Percentiles rank a stretch among this genome's conserved stretches.
phyloP scores from a whole-genome alignment of 2,113 vertebrate genomes.

The Casuarius casuarius region DNA sequence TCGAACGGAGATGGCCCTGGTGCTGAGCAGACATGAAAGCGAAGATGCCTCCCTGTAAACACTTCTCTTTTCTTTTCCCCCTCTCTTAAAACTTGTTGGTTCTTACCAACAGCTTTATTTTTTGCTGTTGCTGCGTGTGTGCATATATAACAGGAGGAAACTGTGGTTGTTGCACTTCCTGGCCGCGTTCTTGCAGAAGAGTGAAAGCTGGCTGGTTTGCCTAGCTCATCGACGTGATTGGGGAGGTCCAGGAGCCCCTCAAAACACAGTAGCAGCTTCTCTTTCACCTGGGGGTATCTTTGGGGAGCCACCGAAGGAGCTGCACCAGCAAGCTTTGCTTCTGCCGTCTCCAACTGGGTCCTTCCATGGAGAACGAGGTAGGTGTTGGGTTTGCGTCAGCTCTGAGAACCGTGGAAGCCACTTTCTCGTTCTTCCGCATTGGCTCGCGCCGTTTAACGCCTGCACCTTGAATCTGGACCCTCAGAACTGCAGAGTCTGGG shows the following conservation, averaged over 20 bases:
- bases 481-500: background rate
- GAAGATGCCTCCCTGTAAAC: no score
- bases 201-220: background rate
- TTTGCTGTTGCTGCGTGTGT: background rate
- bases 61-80: background rate
- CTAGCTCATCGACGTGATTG: background rate
- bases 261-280: rapidly evolving
- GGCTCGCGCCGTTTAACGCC: rapidly evolving
- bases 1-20: background rate
- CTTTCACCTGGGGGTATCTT: background rate
- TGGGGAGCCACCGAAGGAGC: background rate
- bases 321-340: rapidly evolving
- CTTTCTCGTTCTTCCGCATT: rapidly evolving
- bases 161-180: conserved; percentile 72
- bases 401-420: background rate
- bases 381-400: background rate
- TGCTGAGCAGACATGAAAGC: background rate
- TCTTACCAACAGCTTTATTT: background rate
- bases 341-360: rapidly evolving
- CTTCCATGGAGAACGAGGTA: conserved; percentile 73
- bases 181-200: background rate
- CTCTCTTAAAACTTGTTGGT: background rate
- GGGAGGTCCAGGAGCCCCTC: background rate
- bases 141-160: conserved; percentile 58
- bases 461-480: rapidly evolving